Base-by-base conservation (phyloP, 2,888 invertebrate genomes). In the Tiliacea citrago region DNA sequence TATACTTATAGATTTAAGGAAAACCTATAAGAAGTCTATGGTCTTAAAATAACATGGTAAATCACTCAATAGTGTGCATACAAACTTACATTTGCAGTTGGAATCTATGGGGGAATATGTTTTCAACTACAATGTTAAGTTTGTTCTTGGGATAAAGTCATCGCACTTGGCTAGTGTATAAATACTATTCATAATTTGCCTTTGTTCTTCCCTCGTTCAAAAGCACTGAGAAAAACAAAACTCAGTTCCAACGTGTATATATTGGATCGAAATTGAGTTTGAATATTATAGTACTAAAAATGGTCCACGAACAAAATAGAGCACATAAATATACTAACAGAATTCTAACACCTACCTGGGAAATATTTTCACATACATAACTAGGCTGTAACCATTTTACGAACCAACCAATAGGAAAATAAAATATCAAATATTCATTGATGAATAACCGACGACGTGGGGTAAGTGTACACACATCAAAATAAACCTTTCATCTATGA, bases 361-460 rank as follows among this genome's bases (percentile, higher is more conserved):
- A 49, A 29, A 65, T 49, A 74, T 49, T 58, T 39, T 35, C 42
- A 35, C 9, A 42, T 13, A 35, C 9, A 42, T 13, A 16, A 7
- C 45, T 13, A n/a, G 49, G 9, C 16, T 51, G 51, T 51, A 24
- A 45, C 18, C 6, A 35, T 75, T 49, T 51, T 51, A 24, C 21
- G 58, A 63, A 24, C 45, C 42, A 24, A 57, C 35, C n/a, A 49
- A 62, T 42, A 57, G 65, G 13, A 58, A 51, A 58, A 77, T 35
- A 49, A 35, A 63, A 45, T 35, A 55, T 42, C 29, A 39, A 47
- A 35, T 42, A n/a, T 49, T 16, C 13, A 29, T 53, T 71, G 70
- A 76, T 62, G 12, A 55, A 69, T 57, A 77, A 77, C 29, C 21
- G 16, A 12, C 16, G 21, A n/a, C 35, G 24, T 13, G 35, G n/a